A percentile compares a stretch with the other conserved stretches of the same genome.
phyloP scores from a whole-genome alignment of 2,113 vertebrate genomes.

The Peromyscus maniculatus region DNA sequence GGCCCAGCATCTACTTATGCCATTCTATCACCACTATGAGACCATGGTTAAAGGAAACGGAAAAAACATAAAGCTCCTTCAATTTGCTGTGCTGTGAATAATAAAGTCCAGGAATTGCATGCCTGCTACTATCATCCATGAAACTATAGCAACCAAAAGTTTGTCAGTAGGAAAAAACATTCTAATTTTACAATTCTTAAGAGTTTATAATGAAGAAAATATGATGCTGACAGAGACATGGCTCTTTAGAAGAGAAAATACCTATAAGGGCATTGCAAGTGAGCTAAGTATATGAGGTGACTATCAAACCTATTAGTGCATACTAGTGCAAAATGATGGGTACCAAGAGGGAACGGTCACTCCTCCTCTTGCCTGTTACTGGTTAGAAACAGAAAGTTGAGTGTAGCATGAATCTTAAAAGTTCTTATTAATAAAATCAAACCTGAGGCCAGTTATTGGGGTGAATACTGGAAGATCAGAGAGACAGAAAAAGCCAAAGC shows the following conservation, averaged over 20 bases:
- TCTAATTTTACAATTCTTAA: neutral
- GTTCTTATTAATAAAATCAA: no score
- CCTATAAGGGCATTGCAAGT: neutral
- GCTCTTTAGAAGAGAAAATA: neutral
- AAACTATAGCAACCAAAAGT: conserved; percentile 19
- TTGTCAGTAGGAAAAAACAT: neutral
- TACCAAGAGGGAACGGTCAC: neutral
- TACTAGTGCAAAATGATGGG: neutral
- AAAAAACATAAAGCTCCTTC: neutral
- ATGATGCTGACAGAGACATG: no score
- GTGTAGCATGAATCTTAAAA: no score
- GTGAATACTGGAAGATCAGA: no score
- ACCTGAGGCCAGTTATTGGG: no score
- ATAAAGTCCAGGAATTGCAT: neutral
- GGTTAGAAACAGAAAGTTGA: neutral
- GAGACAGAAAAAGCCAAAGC: no score
- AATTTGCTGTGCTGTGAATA: neutral
- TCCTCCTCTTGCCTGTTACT: neutral
- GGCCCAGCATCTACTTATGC: neutral
- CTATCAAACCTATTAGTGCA: neutral
- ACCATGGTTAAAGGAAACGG: neutral
- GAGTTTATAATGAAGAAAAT: neutral
- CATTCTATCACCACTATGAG: neutral
- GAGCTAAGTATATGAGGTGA: neutral
- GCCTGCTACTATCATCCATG: neutral